These are phyloP conservation scores for Piezodorus guildinii DNA, from an alignment of 1,140 invertebrate species.

Conservation along the genomic window DNA sequence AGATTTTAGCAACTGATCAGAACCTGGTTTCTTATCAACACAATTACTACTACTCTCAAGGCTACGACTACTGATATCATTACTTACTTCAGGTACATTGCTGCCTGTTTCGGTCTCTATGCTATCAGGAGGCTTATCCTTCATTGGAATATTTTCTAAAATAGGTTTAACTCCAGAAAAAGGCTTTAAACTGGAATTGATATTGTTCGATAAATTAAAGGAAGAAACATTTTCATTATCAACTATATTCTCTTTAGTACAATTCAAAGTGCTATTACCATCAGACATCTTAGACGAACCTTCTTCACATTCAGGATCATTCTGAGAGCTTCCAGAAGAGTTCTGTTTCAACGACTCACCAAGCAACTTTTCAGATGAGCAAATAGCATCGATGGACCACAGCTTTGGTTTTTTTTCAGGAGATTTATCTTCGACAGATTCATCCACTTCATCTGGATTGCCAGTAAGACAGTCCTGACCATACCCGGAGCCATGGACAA, in stretches of 20 bases:
- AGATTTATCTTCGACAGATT: not conserved
- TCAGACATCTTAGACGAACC: no score
- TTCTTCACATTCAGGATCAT: no score
- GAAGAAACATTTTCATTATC: not conserved
- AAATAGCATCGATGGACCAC: conserved; percentile 32
- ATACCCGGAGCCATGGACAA: conserved; percentile 52
- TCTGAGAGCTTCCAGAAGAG: no score
- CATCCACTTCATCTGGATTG: conserved; percentile 37
- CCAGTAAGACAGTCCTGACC: conserved; percentile 56
- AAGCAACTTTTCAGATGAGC: conserved; percentile 19
- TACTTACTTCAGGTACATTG: not conserved
- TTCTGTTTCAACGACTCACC: not conserved
- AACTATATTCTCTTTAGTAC: no score
- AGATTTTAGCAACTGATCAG: no score
- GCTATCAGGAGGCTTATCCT: not conserved
- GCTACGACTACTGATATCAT: not conserved
- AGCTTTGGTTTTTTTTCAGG: conserved; percentile 29
- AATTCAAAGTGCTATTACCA: no score
- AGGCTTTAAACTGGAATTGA: not conserved
- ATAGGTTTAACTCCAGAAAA: not conserved
- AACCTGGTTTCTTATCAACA: no score
- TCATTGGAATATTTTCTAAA: not conserved
- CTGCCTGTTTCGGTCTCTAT: not conserved
- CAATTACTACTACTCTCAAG: no score
- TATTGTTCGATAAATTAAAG: not conserved